Evolutionary conservation across 2,113 vertebrate genomes (phyloP).

Genomic region (Silurus meridionalis): DNA sequence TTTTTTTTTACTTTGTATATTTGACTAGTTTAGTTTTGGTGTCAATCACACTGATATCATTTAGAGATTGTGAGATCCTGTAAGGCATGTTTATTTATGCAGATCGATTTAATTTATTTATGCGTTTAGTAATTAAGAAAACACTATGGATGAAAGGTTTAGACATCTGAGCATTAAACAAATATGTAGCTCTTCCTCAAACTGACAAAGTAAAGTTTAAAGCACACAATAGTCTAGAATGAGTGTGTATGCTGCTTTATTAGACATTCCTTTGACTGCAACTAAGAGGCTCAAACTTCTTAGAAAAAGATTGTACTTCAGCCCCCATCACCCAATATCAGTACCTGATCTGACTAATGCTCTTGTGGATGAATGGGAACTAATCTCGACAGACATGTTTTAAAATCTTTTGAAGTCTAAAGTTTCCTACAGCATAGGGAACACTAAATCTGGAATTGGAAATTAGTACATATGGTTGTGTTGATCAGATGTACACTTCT

Average conservation of each 20-base stretch:
- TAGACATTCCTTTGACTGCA: not conserved
- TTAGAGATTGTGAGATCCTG: not conserved
- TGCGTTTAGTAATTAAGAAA: not conserved
- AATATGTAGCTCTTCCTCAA: not conserved
- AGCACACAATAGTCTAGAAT: not conserved
- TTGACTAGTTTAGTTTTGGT: not conserved
- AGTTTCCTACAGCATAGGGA: too few relatives aligned
- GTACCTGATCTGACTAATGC: too few relatives aligned
- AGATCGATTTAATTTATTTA: not conserved
- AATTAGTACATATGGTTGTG: too few relatives aligned
- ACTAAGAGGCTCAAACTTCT: not conserved
- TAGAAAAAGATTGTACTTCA: too few relatives aligned
- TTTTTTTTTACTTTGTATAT: not conserved
- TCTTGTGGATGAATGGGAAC: too few relatives aligned
- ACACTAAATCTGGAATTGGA: too few relatives aligned
- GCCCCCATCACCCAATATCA: too few relatives aligned
- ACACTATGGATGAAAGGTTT: not conserved
- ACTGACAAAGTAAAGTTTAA: not conserved
- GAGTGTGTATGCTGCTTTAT: not conserved
- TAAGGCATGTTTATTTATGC: not conserved
- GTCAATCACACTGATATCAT: not conserved
- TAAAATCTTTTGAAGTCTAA: too few relatives aligned
- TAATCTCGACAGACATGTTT: too few relatives aligned
- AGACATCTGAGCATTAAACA: not conserved
- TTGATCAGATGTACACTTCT: too few relatives aligned